Conservation (phyloP, 2,113 vertebrate genomes). For the Carollia perspicillata region DNA sequence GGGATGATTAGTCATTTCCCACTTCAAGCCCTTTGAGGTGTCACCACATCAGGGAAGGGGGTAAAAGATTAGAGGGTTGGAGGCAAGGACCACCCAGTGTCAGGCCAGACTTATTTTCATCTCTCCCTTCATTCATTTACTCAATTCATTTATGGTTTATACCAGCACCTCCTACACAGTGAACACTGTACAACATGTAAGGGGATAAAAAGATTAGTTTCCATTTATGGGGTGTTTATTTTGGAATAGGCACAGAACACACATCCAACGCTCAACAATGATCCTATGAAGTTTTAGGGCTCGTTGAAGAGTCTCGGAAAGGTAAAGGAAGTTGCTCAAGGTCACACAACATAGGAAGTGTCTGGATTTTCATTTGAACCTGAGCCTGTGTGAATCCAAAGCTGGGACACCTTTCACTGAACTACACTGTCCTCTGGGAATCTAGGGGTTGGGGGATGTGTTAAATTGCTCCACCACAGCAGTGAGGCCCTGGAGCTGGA, state of each 20-base stretch:
- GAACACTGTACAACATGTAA: neutral
- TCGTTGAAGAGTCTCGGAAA: neutral
- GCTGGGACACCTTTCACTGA: neutral
- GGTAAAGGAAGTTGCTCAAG: neutral
- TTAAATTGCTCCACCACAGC: neutral
- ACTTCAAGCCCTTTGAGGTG: neutral
- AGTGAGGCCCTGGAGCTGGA: neutral
- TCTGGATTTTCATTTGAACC: neutral
- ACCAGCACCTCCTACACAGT: neutral
- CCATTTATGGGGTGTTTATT: neutral
- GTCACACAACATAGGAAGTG: neutral
- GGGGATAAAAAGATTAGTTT: neutral
- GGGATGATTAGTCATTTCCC: neutral
- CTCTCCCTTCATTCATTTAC: neutral
- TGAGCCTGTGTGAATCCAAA: neutral
- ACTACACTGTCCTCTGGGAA: neutral
- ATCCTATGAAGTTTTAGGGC: neutral
- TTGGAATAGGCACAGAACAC: neutral
- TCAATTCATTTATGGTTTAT: neutral
- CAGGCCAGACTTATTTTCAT: neutral
- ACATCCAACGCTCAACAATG: neutral
- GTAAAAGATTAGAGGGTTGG: neutral
- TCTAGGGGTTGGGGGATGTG: neutral
- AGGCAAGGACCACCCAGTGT: neutral
- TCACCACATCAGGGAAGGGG: neutral